A percentile compares a stretch with the other conserved stretches of the same genome.
These are phyloP conservation scores for Exaiptasia diaphana DNA, from an alignment of 64 coral and sea anemone species.

Conservation along the genomic window DNA sequence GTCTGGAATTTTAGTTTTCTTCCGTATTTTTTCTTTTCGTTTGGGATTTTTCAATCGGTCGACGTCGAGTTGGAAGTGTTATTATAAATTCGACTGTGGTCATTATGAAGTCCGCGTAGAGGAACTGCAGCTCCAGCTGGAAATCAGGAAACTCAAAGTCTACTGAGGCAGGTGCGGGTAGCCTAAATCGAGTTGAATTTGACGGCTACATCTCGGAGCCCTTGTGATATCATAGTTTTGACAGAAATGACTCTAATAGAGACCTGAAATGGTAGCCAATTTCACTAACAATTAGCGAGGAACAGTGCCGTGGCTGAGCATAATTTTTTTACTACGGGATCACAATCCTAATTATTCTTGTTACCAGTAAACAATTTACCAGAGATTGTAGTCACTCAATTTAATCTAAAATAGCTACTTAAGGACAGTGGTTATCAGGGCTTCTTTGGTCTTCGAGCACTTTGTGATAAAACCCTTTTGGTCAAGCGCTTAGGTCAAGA, in stretches of 20 bases:
- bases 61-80: too few species aligned
- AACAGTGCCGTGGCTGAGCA: not conserved
- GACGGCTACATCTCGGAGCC: not conserved
- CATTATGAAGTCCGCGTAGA: not conserved
- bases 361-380: constrained; percentile 17
- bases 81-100: too few species aligned
- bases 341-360: constrained; percentile 16
- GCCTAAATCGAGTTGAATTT: not conserved
- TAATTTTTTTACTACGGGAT: constrained; percentile 16
- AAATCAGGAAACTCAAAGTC: constrained; percentile 8
- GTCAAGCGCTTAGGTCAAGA: not conserved
- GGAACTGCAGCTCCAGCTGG: not conserved
- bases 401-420: constrained; percentile 10
- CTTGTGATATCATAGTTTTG: constrained; percentile 8
- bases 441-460: constrained; percentile 4
- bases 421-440: not conserved
- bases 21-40: too few species aligned
- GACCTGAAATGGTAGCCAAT: not conserved
- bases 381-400: not conserved
- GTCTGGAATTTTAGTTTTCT: too few species aligned
- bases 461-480: not conserved
- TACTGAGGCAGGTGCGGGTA: not conserved
- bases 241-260: not conserved
- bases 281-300: not conserved
- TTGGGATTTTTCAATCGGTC: too few species aligned